phyloP scores from a whole-genome alignment of 1,140 invertebrate species.

The Pomacea maculata region DNA sequence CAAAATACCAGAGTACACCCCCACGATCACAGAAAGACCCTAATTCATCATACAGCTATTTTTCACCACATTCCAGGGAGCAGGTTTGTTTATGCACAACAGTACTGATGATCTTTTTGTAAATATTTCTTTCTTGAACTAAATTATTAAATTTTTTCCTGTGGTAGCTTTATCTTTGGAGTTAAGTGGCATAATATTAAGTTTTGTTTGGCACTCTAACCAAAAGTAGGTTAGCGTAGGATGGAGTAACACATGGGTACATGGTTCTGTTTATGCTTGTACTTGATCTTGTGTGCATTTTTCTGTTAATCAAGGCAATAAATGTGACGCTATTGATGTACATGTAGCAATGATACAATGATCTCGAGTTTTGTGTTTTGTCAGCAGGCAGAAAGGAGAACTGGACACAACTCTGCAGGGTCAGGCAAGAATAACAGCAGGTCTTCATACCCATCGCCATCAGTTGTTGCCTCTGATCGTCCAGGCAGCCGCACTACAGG shows the following conservation, averaged over 20 bases:
- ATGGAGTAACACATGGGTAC: too few relatives aligned
- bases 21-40: not conserved
- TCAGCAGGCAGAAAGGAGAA: constrained; percentile 15
- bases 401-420: constrained; percentile 10
- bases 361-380: not conserved
- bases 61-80: constrained; percentile 17
- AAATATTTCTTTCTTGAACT: too few relatives aligned
- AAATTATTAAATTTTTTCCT: too few relatives aligned
- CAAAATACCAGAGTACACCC: not conserved
- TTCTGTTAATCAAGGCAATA: too few relatives aligned
- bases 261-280: too few relatives aligned
- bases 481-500: not conserved
- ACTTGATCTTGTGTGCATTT: too few relatives aligned
- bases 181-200: too few relatives aligned
- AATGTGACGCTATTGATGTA: not conserved
- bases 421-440: constrained; percentile 6
- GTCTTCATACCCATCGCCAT: constrained; percentile 6
- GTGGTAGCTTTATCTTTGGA: too few relatives aligned
- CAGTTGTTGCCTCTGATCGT: not conserved
- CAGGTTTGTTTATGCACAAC: constrained; percentile 3
- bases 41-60: not conserved
- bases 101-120: too few relatives aligned
- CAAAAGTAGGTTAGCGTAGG: too few relatives aligned
- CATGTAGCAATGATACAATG: not conserved
- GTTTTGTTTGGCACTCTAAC: too few relatives aligned